These are phyloP conservation scores for Zoanthus gigantus DNA, from an alignment of 92 coral and sea anemone genomes.

Conservation along the genomic window DNA sequence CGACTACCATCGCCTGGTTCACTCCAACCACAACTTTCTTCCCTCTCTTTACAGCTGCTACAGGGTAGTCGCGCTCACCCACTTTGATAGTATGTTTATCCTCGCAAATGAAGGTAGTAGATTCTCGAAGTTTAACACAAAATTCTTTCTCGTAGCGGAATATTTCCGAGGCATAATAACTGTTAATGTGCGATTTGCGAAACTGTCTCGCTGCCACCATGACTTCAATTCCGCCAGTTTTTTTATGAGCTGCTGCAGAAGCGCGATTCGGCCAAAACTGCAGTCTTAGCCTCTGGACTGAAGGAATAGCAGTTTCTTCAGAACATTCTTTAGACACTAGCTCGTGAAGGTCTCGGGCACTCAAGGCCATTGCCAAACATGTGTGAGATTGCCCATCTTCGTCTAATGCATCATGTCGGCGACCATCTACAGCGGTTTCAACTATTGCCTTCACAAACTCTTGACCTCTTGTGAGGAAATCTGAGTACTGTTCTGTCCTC, in stretches of 20 bases:
- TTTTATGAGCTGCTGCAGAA: constrained; percentile 51
- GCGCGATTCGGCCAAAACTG: constrained; percentile 69
- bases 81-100: background rate
- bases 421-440: constrained; percentile 38
- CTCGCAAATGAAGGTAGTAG: background rate
- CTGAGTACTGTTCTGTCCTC: background rate
- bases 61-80: background rate
- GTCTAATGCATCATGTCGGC: constrained; percentile 26
- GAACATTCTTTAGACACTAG: constrained; percentile 47
- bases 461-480: background rate
- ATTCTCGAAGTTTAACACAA: constrained; percentile 31
- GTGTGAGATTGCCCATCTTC: background rate
- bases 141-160: constrained; percentile 52
- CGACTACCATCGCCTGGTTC: background rate
- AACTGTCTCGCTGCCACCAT: constrained; percentile 64
- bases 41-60: constrained; percentile 2
- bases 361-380: constrained; percentile 59
- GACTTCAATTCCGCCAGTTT: constrained; percentile 35
- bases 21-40: background rate
- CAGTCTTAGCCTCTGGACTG: constrained; percentile 61
- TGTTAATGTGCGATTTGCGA: constrained; percentile 50
- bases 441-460: background rate
- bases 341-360: constrained; percentile 58
- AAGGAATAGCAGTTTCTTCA: constrained; percentile 60
- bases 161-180: constrained; percentile 63